Conservation (phyloP, 1,140 invertebrate genomes). For the Bicyclus anynana region DNA sequence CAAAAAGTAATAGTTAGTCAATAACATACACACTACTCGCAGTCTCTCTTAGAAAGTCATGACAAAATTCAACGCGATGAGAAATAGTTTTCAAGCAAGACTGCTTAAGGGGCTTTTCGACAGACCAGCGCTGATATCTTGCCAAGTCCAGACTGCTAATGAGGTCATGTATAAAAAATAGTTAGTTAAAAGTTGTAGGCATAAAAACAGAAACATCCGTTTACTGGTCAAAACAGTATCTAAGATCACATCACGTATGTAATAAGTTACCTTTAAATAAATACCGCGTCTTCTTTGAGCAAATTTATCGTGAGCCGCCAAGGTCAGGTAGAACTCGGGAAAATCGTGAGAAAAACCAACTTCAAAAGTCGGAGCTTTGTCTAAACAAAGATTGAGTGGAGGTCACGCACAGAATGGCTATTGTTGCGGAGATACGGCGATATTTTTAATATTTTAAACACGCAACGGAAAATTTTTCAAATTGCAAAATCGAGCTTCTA, state of each 20-base stretch:
- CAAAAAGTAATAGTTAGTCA: too few species aligned
- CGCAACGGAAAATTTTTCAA: not conserved
- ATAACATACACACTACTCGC: too few species aligned
- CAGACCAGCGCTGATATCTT: too few species aligned
- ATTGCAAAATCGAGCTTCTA: not conserved
- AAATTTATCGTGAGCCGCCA: not conserved
- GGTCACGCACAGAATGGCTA: conserved; percentile 15
- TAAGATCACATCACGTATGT: not conserved
- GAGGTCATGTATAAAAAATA: too few species aligned
- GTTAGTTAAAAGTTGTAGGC: too few species aligned
- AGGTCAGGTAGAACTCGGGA: conserved; percentile 8
- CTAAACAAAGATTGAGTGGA: conserved; percentile 11
- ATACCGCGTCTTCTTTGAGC: not conserved
- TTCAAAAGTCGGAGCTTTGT: conserved; percentile 1
- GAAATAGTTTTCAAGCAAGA: too few species aligned
- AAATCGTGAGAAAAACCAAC: conserved; percentile 17
- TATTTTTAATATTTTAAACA: conserved; percentile 1
- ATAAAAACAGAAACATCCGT: too few species aligned
- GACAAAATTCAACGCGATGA: too few species aligned
- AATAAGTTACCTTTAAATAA: not conserved
- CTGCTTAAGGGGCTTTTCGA: too few species aligned
- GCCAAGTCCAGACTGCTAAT: too few species aligned
- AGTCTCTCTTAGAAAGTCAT: too few species aligned
- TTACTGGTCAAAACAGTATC: not conserved
- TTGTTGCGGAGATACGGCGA: conserved; percentile 18